Evolutionary conservation across 2,888 invertebrate genomes (phyloP).

Genomic region (Blomia tropicalis): DNA sequence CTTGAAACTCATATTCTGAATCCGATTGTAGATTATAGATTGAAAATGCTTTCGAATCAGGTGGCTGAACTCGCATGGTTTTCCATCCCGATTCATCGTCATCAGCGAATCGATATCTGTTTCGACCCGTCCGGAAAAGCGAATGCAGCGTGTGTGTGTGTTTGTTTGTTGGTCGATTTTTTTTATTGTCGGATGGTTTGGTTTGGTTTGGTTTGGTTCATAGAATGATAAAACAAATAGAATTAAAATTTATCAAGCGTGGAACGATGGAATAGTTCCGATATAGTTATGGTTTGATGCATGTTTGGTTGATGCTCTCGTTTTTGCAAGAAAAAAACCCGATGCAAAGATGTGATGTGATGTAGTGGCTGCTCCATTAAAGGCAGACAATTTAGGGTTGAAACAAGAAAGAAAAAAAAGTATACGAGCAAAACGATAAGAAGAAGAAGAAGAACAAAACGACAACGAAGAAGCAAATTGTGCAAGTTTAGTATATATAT

Average conservation of each 20-base stretch:
- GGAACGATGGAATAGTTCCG: not conserved
- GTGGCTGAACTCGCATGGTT: slow-evolving; percentile 68
- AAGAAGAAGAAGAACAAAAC: not conserved
- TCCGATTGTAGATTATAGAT: slow-evolving; percentile 76
- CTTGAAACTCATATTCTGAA: slow-evolving; percentile 86
- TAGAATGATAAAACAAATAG: slow-evolving; percentile 5
- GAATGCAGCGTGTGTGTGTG: too few relatives aligned
- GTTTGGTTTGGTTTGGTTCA: not conserved
- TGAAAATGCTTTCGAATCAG: slow-evolving; percentile 72
- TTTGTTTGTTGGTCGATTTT: too few relatives aligned
- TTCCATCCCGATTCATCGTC: slow-evolving; percentile 65
- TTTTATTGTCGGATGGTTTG: too few relatives aligned
- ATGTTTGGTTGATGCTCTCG: too few relatives aligned
- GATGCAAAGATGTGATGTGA: too few relatives aligned
- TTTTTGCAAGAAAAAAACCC: too few relatives aligned
- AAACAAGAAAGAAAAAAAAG: not conserved
- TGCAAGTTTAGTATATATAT: not conserved
- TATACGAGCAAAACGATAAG: too few relatives aligned
- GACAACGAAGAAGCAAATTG: slow-evolving; percentile 11
- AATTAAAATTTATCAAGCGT: slow-evolving; percentile 13
- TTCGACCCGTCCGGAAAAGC: not conserved
- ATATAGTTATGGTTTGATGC: too few relatives aligned
- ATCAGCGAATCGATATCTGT: slow-evolving; percentile 26
- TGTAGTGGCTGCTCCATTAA: not conserved
- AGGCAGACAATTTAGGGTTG: not conserved